Conservation (phyloP, 30 jellyfish, hydroid and myxozoan genomes). For the Morbakka virulenta region DNA sequence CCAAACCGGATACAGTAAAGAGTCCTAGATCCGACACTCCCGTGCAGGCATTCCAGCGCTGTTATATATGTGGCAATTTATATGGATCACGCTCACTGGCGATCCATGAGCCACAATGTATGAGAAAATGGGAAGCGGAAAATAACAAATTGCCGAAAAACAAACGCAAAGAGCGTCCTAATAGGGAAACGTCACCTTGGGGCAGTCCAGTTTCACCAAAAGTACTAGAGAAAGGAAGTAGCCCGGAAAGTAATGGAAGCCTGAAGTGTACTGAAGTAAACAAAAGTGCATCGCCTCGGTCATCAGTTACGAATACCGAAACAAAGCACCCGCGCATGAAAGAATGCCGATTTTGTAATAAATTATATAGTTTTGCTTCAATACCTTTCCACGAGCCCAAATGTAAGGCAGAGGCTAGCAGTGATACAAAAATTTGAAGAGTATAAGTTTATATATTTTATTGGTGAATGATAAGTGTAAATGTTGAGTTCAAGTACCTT, state of each 20-base stretch:
- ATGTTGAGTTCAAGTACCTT: too few species aligned
- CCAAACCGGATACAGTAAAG: background rate
- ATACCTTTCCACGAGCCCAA: slow-evolving; percentile 53
- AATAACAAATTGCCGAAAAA: slow-evolving; percentile 1
- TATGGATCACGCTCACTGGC: slow-evolving; percentile 72
- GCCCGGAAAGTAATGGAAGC: background rate
- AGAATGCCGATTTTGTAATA: slow-evolving; percentile 46
- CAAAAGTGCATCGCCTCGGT: background rate
- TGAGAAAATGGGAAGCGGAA: slow-evolving; percentile 28
- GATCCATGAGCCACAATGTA: slow-evolving; percentile 68
- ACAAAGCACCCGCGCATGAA: slow-evolving; percentile 12
- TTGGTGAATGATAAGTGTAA: too few species aligned
- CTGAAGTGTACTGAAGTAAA: background rate
- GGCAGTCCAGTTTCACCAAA: background rate
- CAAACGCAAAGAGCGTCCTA: background rate
- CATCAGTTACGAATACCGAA: background rate
- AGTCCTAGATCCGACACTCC: background rate
- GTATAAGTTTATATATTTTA: too few species aligned
- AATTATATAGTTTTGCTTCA: slow-evolving; percentile 67
- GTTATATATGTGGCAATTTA: slow-evolving; percentile 56
- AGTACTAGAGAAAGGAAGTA: background rate
- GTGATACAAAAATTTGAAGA: too few species aligned
- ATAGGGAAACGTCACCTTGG: background rate
- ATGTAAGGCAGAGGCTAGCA: slow-evolving; percentile 20
- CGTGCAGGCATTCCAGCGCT: slow-evolving; percentile 8